Percentiles rank a stretch among this genome's conserved stretches.
These are phyloP conservation scores for Drosophila quadrilineata DNA, from an alignment of 1,140 invertebrate species.

Conservation along the genomic window DNA sequence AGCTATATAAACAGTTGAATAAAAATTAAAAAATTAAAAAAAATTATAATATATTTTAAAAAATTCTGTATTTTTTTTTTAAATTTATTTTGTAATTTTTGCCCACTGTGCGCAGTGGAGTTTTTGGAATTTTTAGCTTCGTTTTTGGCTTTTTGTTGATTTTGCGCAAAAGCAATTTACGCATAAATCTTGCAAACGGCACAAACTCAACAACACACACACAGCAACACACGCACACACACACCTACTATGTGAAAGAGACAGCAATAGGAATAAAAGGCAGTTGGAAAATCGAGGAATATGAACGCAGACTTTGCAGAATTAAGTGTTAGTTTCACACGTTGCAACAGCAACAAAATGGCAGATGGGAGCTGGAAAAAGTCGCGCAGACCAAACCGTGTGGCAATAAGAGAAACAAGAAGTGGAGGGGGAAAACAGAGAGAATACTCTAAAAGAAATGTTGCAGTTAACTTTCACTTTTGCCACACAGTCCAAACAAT, in stretches of 20 bases:
- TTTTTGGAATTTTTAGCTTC: too few species aligned
- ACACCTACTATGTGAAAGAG: slow-evolving; percentile 31
- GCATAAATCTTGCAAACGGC: slow-evolving; percentile 73
- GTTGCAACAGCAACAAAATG: slow-evolving; percentile 55
- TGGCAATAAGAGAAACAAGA: not conserved
- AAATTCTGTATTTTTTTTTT: too few species aligned
- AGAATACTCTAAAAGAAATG: slow-evolving; percentile 57
- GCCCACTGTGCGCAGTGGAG: slow-evolving; percentile 41
- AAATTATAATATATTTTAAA: too few species aligned
- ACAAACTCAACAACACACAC: slow-evolving; percentile 61
- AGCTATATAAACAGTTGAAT: not conserved
- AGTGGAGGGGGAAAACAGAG: not conserved
- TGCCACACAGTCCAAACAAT: slow-evolving; percentile 41
- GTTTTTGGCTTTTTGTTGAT: slow-evolving; percentile 60
- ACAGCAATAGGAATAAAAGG: slow-evolving; percentile 41
- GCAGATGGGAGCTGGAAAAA: slow-evolving; percentile 8
- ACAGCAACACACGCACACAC: slow-evolving; percentile 8
- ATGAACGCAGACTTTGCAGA: slow-evolving; percentile 38
- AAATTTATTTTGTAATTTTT: not conserved
- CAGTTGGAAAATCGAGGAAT: slow-evolving; percentile 32
- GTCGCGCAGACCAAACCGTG: slow-evolving; percentile 2
- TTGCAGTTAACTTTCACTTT: slow-evolving; percentile 76
- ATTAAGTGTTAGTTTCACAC: slow-evolving; percentile 76
- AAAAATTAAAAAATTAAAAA: too few species aligned
- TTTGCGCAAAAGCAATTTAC: slow-evolving; percentile 76